Base-by-base conservation (phyloP, 2,888 invertebrate genomes). In the Coelinius sp. region DNA sequence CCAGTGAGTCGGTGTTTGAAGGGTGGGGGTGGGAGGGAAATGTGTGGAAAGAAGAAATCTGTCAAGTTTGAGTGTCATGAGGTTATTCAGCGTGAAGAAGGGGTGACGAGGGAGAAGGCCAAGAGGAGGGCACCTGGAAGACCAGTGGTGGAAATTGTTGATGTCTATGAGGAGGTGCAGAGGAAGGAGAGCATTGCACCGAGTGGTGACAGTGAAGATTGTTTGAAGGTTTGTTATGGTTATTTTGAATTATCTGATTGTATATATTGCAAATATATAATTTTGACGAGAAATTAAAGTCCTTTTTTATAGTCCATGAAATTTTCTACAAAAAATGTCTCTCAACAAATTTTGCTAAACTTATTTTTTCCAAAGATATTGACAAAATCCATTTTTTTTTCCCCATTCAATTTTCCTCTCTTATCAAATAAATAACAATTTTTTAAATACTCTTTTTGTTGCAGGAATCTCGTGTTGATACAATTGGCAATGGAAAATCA, bases 1-100 rank as follows among this genome's bases (percentile, higher is more conserved):
- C 10, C 27, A 53, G 31, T 53, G 38, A 70, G 22, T 70, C 52
- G 74, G 74, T 14, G 46, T 52, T 78, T 78, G 2, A 78, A 75
- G 20, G 38, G 64, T 14, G 78, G 80, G 38, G 2, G 41, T 2
- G 2, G 41, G 41, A n/a, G 41, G n/a, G 12, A 8, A 8, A 3
- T 41, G 41, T 41, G 2, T 41, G 46, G 46, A 8, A 20, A 49
- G 22, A 84, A 79, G 68, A 86, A 84, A 68, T 82, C 80, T 49
- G 84, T 85, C 76, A 82, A 84, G 73, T 84, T 85, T 71, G 75
- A 80, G 69, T 80, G 73, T 53, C 77, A 78, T 75, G 79, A 76
- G 66, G 77, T 78, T 70, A 74, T 79, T 77, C 59, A 79, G 31
- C 68, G 22, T 12, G 68, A 24, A 46, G 68, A 10, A n/a, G 71